These are phyloP conservation scores for Channa striata DNA, from an alignment of 2,797 vertebrate species.

Conservation along the genomic window DNA sequence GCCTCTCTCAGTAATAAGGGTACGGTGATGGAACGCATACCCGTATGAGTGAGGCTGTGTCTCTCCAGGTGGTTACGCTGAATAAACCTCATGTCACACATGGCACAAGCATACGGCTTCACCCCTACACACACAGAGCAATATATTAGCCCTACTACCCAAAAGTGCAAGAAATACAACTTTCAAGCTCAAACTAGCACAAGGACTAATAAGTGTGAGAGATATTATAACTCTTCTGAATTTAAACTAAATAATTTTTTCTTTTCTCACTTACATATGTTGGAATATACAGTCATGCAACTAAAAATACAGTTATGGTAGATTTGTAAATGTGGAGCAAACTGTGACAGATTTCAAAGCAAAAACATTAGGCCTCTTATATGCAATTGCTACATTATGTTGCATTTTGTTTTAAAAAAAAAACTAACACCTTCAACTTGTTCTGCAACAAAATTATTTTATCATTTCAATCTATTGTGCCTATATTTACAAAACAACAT, in stretches of 20 bases:
- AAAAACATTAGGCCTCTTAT: constrained; percentile 14
- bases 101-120: constrained; percentile 94
- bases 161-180: constrained; percentile 71
- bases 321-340: constrained; percentile 17
- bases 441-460: constrained; percentile 2
- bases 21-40: constrained; percentile 80
- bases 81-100: constrained; percentile 97
- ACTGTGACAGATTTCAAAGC: constrained; percentile 19
- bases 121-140: constrained; percentile 89
- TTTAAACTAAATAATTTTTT: constrained; percentile 38
- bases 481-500: constrained; percentile 1
- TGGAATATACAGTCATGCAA: constrained; percentile 65
- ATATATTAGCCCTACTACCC: constrained; percentile 80
- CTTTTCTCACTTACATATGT: constrained; percentile 13
- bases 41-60: constrained; percentile 94
- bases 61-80: constrained; percentile 96
- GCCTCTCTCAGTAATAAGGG: constrained; percentile 63
- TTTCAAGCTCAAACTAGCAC: constrained; percentile 59
- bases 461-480: background rate
- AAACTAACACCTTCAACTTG: constrained; percentile 7
- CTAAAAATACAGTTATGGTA: constrained; percentile 19
- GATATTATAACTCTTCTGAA: constrained; percentile 14
- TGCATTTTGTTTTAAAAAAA: constrained; percentile 23
- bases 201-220: constrained; percentile 35
- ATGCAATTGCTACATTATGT: background rate